Conservation (phyloP, 1,140 invertebrate genomes). For the Araneus ventricosus region DNA sequence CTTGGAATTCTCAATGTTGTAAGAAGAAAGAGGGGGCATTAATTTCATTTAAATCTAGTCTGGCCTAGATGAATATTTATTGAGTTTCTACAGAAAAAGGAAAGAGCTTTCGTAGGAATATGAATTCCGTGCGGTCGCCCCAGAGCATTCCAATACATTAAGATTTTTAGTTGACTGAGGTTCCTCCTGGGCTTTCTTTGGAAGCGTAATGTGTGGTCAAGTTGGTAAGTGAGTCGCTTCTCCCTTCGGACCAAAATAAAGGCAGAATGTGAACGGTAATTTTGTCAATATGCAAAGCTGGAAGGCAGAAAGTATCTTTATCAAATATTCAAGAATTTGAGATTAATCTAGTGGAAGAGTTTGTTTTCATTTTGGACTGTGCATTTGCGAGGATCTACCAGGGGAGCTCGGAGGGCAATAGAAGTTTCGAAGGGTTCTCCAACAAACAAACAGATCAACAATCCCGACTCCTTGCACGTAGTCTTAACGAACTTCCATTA, state of each 20-base stretch:
- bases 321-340: slow-evolving; percentile 74
- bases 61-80: too few species aligned
- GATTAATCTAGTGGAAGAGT: slow-evolving; percentile 67
- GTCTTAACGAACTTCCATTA: slow-evolving; percentile 75
- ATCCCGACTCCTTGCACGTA: slow-evolving; percentile 51
- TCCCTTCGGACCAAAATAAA: slow-evolving; percentile 63
- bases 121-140: slow-evolving; percentile 44
- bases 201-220: slow-evolving; percentile 66
- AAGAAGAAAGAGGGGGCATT: too few species aligned
- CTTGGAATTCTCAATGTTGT: too few species aligned
- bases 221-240: slow-evolving; percentile 62
- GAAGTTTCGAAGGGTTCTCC: slow-evolving; percentile 52
- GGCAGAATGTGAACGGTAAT: slow-evolving; percentile 39
- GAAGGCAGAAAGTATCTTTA: slow-evolving; percentile 68
- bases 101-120: neutral
- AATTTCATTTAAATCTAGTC: too few species aligned
- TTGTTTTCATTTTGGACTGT: slow-evolving; percentile 74
- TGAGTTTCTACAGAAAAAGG: neutral
- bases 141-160: slow-evolving; percentile 59
- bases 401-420: slow-evolving; percentile 53
- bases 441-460: slow-evolving; percentile 75
- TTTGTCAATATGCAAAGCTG: slow-evolving; percentile 65
- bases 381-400: slow-evolving; percentile 56
- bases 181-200: slow-evolving; percentile 55
- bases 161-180: slow-evolving; percentile 60